Conservation (phyloP, 2,113 vertebrate genomes). For the Sciurus niger region DNA sequence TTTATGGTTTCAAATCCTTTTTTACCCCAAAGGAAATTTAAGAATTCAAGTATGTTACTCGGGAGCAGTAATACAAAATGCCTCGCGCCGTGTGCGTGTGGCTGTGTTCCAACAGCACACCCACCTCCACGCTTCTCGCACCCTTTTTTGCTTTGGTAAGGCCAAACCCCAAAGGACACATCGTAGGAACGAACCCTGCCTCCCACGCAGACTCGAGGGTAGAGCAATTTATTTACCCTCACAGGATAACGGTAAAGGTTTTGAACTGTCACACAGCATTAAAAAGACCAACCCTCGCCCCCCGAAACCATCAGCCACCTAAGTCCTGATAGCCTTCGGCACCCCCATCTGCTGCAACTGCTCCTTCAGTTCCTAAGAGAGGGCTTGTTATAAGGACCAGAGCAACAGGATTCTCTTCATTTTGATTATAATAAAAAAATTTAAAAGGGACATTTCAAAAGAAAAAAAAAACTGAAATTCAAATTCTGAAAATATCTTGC, state of each 20-base stretch:
- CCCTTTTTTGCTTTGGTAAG: slow-evolving; percentile 91
- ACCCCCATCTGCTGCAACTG: slow-evolving; percentile 64
- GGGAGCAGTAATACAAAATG: slow-evolving; percentile 90
- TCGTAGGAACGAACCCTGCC: slow-evolving; percentile 84
- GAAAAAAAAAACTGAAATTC: slow-evolving; percentile 83
- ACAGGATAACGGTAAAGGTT: slow-evolving; percentile 76
- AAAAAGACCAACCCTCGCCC: not conserved
- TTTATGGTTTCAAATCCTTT: slow-evolving; percentile 90
- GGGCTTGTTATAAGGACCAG: slow-evolving; percentile 81
- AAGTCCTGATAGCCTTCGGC: slow-evolving; percentile 76
- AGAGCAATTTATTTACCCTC: slow-evolving; percentile 78
- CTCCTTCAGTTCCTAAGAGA: slow-evolving; percentile 55
- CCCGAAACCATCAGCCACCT: slow-evolving; percentile 33
- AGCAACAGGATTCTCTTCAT: slow-evolving; percentile 77
- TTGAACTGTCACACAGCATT: slow-evolving; percentile 80
- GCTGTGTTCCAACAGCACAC: slow-evolving; percentile 83
- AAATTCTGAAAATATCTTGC: slow-evolving; percentile 81
- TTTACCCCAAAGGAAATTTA: slow-evolving; percentile 87
- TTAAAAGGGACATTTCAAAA: slow-evolving; percentile 82
- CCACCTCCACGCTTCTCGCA: slow-evolving; percentile 85
- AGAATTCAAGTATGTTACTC: slow-evolving; percentile 89
- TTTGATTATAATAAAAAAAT: slow-evolving; percentile 77
- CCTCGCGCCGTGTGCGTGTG: not conserved
- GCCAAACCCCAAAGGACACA: slow-evolving; percentile 88
- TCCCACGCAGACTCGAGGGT: slow-evolving; percentile 79